Percentiles rank a stretch among this genome's conserved stretches.
These are phyloP conservation scores for Eriosoma lanigerum DNA, from an alignment of 1,140 invertebrate species.

Conservation along the genomic window DNA sequence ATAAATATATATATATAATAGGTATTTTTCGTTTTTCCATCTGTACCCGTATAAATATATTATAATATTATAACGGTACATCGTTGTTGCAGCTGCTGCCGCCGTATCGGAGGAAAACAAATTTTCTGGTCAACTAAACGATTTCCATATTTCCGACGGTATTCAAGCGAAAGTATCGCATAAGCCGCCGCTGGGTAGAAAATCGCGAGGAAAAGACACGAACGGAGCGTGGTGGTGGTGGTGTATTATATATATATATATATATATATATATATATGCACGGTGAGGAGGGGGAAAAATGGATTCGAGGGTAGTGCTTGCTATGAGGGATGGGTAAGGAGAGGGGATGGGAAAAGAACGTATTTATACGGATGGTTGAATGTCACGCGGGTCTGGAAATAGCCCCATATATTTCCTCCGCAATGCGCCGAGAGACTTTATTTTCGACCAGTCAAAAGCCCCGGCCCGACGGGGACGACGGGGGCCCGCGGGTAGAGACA, in stretches of 20 bases:
- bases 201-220: too few species aligned
- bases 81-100: not conserved
- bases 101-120: slow-evolving; percentile 27
- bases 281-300: not conserved
- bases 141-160: slow-evolving; percentile 49
- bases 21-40: too few species aligned
- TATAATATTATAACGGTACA: too few species aligned
- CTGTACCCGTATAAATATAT: too few species aligned
- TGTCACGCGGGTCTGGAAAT: slow-evolving; percentile 51
- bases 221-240: not conserved
- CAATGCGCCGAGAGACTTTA: slow-evolving; percentile 51
- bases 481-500: not conserved
- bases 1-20: too few species aligned
- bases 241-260: not conserved
- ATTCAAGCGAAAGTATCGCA: slow-evolving; percentile 43
- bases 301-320: not conserved
- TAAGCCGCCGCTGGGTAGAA: slow-evolving; percentile 14
- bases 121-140: slow-evolving; percentile 51
- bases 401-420: slow-evolving; percentile 52
- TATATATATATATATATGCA: not conserved
- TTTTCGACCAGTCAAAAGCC: slow-evolving; percentile 51
- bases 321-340: not conserved
- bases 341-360: slow-evolving; percentile 25
- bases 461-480: slow-evolving; percentile 5
- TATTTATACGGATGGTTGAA: slow-evolving; percentile 52